Percentiles rank a stretch among this genome's conserved stretches.
Evolutionary conservation across 2,888 invertebrate genomes (phyloP).

Genomic region (Lithophane semibrunnea): DNA sequence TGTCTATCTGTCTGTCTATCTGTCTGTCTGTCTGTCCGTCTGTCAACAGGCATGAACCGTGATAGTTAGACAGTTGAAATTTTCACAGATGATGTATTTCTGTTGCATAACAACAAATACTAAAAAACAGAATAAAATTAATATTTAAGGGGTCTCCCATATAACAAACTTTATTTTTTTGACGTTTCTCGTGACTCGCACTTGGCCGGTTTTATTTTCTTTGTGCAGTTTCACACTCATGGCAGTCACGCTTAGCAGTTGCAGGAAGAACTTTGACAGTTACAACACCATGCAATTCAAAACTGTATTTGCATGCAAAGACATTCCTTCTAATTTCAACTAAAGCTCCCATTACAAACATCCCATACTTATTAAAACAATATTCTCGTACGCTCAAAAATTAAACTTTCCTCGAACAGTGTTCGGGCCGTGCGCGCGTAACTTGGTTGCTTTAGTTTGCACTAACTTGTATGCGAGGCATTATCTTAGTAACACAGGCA

Average conservation of each 20-base stretch:
- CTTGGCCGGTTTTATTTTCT: too few relatives aligned
- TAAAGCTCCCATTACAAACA: conserved; percentile 27
- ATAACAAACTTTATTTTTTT: too few relatives aligned
- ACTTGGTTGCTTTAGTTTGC: conserved; percentile 75
- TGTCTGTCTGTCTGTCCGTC: too few relatives aligned
- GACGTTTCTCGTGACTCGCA: too few relatives aligned
- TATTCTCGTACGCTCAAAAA: conserved; percentile 64
- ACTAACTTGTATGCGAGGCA: conserved; percentile 71
- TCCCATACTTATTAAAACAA: conserved; percentile 45
- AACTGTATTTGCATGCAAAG: conserved; percentile 1
- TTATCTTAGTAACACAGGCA: conserved; percentile 75
- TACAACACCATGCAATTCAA: background rate
- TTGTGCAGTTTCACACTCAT: too few relatives aligned
- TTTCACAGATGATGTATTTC: too few relatives aligned
- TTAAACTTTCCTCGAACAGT: conserved; percentile 69
- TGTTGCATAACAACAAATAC: too few relatives aligned
- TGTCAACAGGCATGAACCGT: too few relatives aligned
- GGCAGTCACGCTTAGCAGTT: background rate
- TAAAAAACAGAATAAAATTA: too few relatives aligned
- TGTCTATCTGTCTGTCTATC: too few relatives aligned
- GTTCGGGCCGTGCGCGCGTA: conserved; percentile 66
- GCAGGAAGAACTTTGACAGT: background rate
- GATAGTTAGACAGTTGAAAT: too few relatives aligned
- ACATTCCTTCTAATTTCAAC: conserved; percentile 20
- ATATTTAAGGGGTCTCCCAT: too few relatives aligned